Conservation (phyloP, 1,140 invertebrate genomes). For the Ectropis grisescens region DNA sequence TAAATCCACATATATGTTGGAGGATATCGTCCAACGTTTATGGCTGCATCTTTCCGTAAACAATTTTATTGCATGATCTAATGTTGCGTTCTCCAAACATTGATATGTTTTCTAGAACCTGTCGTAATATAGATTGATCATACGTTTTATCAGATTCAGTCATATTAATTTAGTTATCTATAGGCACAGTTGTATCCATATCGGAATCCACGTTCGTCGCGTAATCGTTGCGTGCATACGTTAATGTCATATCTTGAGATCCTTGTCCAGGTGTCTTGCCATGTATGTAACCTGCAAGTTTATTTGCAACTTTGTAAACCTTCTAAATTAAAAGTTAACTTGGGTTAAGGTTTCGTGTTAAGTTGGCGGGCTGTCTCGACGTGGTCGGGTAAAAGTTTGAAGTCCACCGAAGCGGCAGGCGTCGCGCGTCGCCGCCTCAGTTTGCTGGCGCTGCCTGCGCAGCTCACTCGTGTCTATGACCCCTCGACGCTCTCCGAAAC, state of each 20-base stretch:
- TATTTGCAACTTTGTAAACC: conserved; percentile 50
- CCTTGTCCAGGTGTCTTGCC: conserved; percentile 49
- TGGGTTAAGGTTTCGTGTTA: conserved; percentile 5
- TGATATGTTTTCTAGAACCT: no score
- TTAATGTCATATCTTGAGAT: conserved; percentile 45
- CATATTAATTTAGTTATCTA: no score
- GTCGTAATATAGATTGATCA: no score
- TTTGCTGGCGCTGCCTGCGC: conserved; percentile 62
- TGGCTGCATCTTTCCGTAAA: no score
- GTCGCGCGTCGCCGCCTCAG: conserved; percentile 47
- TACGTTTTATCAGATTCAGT: no score
- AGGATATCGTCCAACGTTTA: no score
- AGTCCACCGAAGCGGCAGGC: conserved; percentile 47
- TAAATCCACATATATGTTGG: no score
- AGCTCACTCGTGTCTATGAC: conserved; percentile 48
- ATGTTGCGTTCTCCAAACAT: no score
- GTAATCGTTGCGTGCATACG: conserved; percentile 36
- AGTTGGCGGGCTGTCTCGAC: conserved; percentile 21
- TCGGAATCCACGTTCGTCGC: conserved; percentile 1
- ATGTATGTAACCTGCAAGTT: conserved; percentile 46
- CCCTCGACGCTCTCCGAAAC: conserved; percentile 33
- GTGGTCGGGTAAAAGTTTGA: conserved; percentile 58
- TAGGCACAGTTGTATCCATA: no score
- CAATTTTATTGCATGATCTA: no score
- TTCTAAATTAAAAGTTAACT: conserved; percentile 26